Evolutionary conservation across 2,797 vertebrate species (phyloP).

Genomic region (Ctenochaetus hawaiiensis): DNA sequence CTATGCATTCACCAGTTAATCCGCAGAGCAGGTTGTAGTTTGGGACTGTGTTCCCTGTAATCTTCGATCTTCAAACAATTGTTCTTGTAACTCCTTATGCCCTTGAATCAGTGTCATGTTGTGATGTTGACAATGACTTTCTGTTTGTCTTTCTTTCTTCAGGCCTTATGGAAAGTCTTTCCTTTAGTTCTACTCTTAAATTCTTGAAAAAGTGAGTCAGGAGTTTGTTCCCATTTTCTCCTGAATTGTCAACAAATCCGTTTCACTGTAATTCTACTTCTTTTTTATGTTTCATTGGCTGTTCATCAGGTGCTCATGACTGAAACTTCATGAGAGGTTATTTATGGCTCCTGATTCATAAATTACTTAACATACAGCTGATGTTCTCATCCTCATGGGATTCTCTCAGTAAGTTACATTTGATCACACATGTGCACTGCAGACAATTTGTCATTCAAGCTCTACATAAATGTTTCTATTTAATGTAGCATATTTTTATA

Average conservation of each 20-base stretch:
- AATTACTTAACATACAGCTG: background rate
- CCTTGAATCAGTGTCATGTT: background rate
- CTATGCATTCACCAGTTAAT: background rate
- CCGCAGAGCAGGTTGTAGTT: background rate
- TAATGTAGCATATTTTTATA: background rate
- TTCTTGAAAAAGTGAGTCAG: background rate
- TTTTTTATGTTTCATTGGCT: background rate
- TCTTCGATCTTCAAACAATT: background rate
- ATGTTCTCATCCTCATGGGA: background rate
- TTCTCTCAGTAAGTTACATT: background rate
- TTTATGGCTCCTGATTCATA: background rate
- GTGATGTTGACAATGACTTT: background rate
- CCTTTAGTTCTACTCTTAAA: background rate
- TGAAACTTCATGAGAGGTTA: background rate
- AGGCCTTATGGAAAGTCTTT: background rate
- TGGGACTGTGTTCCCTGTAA: background rate
- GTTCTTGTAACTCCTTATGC: background rate
- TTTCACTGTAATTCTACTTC: background rate
- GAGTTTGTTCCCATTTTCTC: background rate
- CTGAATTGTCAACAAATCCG: background rate
- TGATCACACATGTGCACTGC: background rate
- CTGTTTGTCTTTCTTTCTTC: background rate
- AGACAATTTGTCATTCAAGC: background rate
- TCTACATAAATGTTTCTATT: background rate
- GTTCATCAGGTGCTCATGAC: background rate